phyloP scores from a whole-genome alignment of 2,888 invertebrate genomes.

The Stenotaenia linearis region DNA sequence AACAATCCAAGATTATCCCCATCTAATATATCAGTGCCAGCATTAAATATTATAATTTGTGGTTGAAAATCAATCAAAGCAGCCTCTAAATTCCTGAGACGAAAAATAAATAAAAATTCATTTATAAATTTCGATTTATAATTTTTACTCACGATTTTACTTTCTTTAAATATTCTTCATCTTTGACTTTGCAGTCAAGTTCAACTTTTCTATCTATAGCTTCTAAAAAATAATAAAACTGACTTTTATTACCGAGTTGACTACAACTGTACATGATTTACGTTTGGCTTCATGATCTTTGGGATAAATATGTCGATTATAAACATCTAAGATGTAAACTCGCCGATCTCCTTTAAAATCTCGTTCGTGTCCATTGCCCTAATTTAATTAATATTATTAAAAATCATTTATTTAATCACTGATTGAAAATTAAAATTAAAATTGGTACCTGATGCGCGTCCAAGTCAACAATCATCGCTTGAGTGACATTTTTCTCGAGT shows the following conservation, averaged over 20 bases:
- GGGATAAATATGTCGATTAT: constrained; percentile 75
- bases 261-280: too few relatives aligned
- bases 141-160: constrained; percentile 58
- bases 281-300: constrained; percentile 65
- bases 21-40: constrained; percentile 79
- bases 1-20: constrained; percentile 72
- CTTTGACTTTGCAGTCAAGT: constrained; percentile 48
- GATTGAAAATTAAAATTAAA: too few relatives aligned
- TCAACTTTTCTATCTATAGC: constrained; percentile 67
- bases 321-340: constrained; percentile 84
- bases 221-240: constrained; percentile 41
- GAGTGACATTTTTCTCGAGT: constrained; percentile 49
- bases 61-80: constrained; percentile 67
- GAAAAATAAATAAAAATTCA: constrained; percentile 31
- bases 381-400: constrained; percentile 35
- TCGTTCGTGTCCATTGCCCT: constrained; percentile 81
- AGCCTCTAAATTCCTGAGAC: constrained; percentile 60
- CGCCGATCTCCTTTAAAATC: constrained; percentile 65
- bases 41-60: constrained; percentile 81
- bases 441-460: constrained; percentile 81
- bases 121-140: background rate
- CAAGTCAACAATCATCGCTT: constrained; percentile 75
- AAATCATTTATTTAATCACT: background rate
- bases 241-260: constrained; percentile 36
- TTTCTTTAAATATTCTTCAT: constrained; percentile 58